Evolutionary conservation across 2,113 vertebrate genomes (phyloP).

Genomic region (Amia ocellicauda): DNA sequence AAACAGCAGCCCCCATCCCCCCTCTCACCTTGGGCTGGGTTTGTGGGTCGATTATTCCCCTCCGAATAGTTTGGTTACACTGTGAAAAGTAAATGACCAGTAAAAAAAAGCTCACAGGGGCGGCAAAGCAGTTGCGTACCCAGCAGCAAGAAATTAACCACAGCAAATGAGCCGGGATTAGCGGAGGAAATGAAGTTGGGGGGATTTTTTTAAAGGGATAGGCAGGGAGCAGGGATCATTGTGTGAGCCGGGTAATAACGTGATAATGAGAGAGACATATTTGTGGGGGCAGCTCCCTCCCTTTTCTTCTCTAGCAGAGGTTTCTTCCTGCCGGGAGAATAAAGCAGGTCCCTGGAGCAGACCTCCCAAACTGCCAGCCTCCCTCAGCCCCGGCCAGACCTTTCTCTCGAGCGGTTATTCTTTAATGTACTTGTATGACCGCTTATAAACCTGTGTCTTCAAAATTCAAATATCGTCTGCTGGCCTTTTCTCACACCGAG

Average conservation of each 20-base stretch:
- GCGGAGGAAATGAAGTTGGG: constrained; percentile 58
- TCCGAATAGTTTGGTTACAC: constrained; percentile 71
- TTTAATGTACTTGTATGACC: no score
- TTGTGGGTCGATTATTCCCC: constrained; percentile 67
- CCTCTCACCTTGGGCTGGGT: constrained; percentile 44
- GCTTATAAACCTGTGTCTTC: no score
- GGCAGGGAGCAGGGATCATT: constrained; percentile 26
- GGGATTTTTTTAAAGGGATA: constrained; percentile 18
- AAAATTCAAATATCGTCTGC: no score
- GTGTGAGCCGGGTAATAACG: constrained; percentile 34
- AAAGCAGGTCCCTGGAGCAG: neutral
- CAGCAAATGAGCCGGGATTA: constrained; percentile 64
- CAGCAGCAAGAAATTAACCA: constrained; percentile 62
- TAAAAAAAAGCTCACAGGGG: constrained; percentile 68
- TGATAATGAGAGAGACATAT: constrained; percentile 39
- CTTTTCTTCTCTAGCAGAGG: constrained; percentile 23
- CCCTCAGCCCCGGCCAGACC: no score
- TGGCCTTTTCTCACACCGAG: no score
- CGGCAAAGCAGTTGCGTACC: constrained; percentile 59
- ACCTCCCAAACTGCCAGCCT: constrained; percentile 3
- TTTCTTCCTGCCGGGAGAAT: constrained; percentile 23
- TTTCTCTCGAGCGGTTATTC: no score
- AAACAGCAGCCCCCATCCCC: constrained; percentile 54
- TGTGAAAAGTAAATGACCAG: constrained; percentile 73
- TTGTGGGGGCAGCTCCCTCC: constrained; percentile 29